Evolutionary conservation across 2,113 vertebrate genomes (phyloP).

Genomic region (Chaetops frenatus): DNA sequence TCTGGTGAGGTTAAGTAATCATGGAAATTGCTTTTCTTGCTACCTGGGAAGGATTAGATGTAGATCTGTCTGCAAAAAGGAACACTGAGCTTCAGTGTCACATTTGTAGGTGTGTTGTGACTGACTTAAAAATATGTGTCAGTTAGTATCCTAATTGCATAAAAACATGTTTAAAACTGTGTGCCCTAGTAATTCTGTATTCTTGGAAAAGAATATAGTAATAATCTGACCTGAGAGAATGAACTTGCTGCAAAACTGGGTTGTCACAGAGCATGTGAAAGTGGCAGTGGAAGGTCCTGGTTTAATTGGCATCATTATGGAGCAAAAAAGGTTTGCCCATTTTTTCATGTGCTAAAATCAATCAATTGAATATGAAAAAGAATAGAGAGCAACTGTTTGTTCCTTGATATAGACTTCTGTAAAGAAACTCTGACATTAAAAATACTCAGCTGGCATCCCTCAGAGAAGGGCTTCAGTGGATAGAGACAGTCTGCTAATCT

Average conservation of each 20-base stretch:
- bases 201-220: background rate
- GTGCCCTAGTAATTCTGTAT: background rate
- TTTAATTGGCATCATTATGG: background rate
- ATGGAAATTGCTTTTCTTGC: background rate
- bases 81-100: background rate
- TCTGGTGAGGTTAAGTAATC: background rate
- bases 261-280: background rate
- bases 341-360: background rate
- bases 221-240: background rate
- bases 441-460: background rate
- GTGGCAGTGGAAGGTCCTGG: background rate
- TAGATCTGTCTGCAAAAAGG: background rate
- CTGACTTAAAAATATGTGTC: background rate
- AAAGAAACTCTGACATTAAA: background rate
- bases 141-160: background rate
- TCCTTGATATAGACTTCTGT: background rate
- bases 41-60: background rate
- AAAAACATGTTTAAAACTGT: background rate
- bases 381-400: background rate
- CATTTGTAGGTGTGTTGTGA: background rate
- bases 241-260: background rate
- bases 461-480: background rate
- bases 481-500: background rate
- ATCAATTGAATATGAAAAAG: background rate
- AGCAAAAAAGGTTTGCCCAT: background rate